Evolutionary conservation across 2,797 vertebrate species (phyloP).

Genomic region (Falco rusticolus): DNA sequence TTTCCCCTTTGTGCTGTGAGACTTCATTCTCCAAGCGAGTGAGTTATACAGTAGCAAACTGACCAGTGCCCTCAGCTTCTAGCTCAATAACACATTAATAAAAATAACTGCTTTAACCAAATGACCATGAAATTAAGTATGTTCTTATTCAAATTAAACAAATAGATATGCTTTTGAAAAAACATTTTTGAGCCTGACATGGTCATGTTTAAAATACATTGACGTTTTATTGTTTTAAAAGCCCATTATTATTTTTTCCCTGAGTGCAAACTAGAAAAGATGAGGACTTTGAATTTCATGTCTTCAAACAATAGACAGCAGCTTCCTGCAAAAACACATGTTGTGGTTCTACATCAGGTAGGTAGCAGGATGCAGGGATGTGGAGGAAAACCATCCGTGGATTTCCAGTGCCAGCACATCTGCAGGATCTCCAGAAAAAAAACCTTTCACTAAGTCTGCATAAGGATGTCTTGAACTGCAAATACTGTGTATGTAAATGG

Average conservation of each 20-base stretch:
- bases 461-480: conserved; percentile 22
- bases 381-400: not conserved
- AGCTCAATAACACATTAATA: conserved; percentile 74
- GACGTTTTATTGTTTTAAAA: conserved; percentile 63
- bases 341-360: not conserved
- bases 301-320: conserved; percentile 58
- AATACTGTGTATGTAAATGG: not conserved
- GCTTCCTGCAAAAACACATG: not conserved
- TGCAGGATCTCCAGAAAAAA: not conserved
- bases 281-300: conserved; percentile 57
- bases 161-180: conserved; percentile 64
- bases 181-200: conserved; percentile 63
- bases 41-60: conserved; percentile 64
- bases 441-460: conserved; percentile 21
- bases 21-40: not conserved
- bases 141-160: conserved; percentile 70
- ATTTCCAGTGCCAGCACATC: not conserved
- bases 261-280: conserved; percentile 49
- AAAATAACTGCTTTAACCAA: conserved; percentile 77
- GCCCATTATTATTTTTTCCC: conserved; percentile 5
- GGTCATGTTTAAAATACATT: conserved; percentile 59
- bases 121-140: conserved; percentile 78
- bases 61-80: conserved; percentile 62
- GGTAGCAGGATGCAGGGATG: not conserved
- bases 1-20: conserved; percentile 14